Evolutionary conservation across 1,140 invertebrate species (phyloP).

Genomic region (Musca vetustissima): DNA sequence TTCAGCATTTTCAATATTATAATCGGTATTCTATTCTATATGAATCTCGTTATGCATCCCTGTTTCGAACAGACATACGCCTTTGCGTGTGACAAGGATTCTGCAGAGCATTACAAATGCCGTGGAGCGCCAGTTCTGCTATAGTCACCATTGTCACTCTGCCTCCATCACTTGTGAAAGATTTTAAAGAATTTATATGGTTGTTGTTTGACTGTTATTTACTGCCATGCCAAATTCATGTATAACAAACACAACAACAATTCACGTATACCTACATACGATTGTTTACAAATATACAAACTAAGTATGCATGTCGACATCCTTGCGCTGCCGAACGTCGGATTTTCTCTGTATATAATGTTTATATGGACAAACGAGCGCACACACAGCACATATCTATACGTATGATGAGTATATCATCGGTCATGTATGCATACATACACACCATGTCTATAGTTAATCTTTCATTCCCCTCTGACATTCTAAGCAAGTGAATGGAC

Average conservation of each 20-base stretch:
- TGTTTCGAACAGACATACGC: too few species aligned
- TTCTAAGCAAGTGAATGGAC: background rate
- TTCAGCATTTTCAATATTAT: too few species aligned
- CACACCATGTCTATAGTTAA: background rate
- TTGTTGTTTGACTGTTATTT: conserved; percentile 8
- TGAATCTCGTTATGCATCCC: too few species aligned
- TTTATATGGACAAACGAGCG: background rate
- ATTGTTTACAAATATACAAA: too few species aligned
- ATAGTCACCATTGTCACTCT: background rate
- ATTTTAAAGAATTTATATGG: conserved; percentile 8
- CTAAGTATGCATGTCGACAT: background rate
- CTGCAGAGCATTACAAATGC: too few species aligned
- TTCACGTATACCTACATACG: background rate
- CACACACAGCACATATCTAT: background rate
- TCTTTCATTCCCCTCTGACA: background rate
- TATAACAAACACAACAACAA: background rate
- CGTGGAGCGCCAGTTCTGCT: too few species aligned
- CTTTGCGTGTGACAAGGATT: too few species aligned
- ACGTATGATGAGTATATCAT: background rate
- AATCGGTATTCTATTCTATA: too few species aligned
- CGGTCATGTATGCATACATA: background rate
- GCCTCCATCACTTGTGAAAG: background rate
- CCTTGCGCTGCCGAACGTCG: too few species aligned
- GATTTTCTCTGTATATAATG: too few species aligned
- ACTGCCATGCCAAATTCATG: background rate